Conservation (phyloP, 2,113 vertebrate genomes). For the Podarcis muralis region DNA sequence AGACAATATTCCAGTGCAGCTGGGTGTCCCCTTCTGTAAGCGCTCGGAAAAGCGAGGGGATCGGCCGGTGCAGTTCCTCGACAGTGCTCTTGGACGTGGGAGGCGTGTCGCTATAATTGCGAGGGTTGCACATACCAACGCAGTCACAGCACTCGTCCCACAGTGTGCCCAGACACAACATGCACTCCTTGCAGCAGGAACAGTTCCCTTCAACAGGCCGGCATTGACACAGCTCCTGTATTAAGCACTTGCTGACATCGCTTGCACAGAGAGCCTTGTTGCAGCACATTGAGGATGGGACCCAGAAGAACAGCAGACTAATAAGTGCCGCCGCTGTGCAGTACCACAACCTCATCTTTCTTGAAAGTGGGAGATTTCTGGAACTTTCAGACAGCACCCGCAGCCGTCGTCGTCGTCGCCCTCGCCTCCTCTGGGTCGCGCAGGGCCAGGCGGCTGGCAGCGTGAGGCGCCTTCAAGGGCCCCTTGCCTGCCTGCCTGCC, state of each 20-base stretch:
- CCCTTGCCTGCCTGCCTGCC: no score
- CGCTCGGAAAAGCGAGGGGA: constrained; percentile 95
- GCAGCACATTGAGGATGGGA: constrained; percentile 82
- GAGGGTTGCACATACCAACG: constrained; percentile 98
- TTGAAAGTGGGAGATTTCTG: constrained; percentile 34
- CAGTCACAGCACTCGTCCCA: constrained; percentile 99
- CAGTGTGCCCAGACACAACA: constrained; percentile 95
- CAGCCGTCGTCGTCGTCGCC: no score
- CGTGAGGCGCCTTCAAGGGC: no score
- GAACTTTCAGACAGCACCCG: constrained; percentile 53
- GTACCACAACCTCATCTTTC: constrained; percentile 83
- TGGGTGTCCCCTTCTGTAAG: constrained; percentile 94
- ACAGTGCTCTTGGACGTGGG: constrained; percentile 98
- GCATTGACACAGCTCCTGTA: constrained; percentile 99
- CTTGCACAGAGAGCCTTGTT: constrained; percentile 98
- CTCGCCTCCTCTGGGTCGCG: no score
- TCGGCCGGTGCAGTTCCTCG: constrained; percentile 94
- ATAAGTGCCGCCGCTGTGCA: constrained; percentile 66
- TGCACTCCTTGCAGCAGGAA: constrained; percentile 98
- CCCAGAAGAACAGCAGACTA: constrained; percentile 77
- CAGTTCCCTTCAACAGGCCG: constrained; percentile 95
- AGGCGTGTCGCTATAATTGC: constrained; percentile 96
- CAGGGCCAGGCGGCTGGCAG: no score
- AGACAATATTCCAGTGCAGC: constrained; percentile 96
- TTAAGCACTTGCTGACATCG: constrained; percentile 97